A percentile compares a stretch with the other conserved stretches of the same genome.
Evolutionary conservation across 2,797 vertebrate species (phyloP).

Genomic region (Sebastes itinus): DNA sequence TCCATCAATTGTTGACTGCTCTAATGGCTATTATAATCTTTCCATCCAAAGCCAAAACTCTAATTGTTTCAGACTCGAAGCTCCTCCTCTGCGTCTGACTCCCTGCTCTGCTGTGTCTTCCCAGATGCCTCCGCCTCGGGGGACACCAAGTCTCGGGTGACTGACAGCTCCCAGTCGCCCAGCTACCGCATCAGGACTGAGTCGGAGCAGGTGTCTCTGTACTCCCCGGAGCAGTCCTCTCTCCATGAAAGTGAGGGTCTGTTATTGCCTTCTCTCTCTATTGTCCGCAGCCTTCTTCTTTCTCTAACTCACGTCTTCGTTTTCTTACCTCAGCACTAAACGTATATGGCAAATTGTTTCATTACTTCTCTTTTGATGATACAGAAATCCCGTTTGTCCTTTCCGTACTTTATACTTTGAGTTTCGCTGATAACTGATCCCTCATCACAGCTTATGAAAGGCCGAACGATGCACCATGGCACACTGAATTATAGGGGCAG

Average conservation of each 20-base stretch:
- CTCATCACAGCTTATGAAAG: conserved; percentile 34
- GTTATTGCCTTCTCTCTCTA: conserved; percentile 80
- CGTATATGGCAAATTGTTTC: background rate
- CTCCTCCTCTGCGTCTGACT: conserved; percentile 26
- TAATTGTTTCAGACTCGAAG: conserved; percentile 22
- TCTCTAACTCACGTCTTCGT: background rate
- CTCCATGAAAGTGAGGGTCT: conserved; percentile 99
- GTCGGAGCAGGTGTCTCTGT: conserved; percentile 89
- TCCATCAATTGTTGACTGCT: conserved; percentile 13
- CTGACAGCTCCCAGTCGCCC: conserved; percentile 88
- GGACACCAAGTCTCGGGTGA: conserved; percentile 86
- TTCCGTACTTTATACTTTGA: background rate
- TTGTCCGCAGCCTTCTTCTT: conserved; percentile 17
- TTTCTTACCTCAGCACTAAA: background rate
- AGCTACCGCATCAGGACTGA: conserved; percentile 90
- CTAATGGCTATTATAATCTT: conserved; percentile 36
- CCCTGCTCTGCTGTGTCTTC: conserved; percentile 40
- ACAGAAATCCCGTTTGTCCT: background rate
- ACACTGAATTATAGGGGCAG: conserved; percentile 25
- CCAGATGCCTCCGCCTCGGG: conserved; percentile 88
- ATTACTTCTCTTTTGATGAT: background rate
- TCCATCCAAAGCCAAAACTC: conserved; percentile 14
- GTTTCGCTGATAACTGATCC: background rate
- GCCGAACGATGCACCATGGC: conserved; percentile 3
- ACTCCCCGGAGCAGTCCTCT: conserved; percentile 93